A percentile compares a stretch with the other conserved stretches of the same genome.
Evolutionary conservation across 2,888 invertebrate species (phyloP).

Genomic region (Caenorhabditis sp.): DNA sequence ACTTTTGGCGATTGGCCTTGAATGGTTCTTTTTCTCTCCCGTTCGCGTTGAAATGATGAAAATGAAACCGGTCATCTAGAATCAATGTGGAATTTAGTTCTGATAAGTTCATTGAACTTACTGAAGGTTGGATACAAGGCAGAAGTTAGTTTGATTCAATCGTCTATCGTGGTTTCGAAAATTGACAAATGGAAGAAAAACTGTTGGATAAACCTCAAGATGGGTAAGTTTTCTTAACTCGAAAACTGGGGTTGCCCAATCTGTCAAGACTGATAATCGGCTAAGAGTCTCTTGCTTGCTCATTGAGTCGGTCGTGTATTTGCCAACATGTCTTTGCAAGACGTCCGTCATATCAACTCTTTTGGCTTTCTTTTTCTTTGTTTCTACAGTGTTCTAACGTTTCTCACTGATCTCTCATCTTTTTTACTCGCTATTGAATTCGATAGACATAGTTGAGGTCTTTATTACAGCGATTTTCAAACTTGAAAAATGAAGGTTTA

Average conservation of each 20-base stretch:
- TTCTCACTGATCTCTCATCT: background rate
- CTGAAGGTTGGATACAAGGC: slow-evolving; percentile 2
- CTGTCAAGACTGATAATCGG: slow-evolving; percentile 39
- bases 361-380: slow-evolving; percentile 9
- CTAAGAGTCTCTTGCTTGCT: slow-evolving; percentile 54
- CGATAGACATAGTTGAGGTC: too few relatives aligned
- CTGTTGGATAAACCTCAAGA: background rate
- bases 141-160: slow-evolving; percentile 12
- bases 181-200: slow-evolving; percentile 12
- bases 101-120: slow-evolving; percentile 38
- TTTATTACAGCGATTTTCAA: too few relatives aligned
- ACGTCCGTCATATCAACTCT: slow-evolving; percentile 39
- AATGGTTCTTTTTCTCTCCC: slow-evolving; percentile 19
- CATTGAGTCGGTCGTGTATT: slow-evolving; percentile 61
- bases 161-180: background rate
- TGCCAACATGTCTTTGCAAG: slow-evolving; percentile 60
- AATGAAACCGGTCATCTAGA: slow-evolving; percentile 25
- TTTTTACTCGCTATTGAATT: background rate
- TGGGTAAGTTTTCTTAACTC: slow-evolving; percentile 22
- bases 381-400: slow-evolving; percentile 1
- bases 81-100: slow-evolving; percentile 33
- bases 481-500: too few relatives aligned
- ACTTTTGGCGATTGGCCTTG: slow-evolving; percentile 34
- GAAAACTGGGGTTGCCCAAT: background rate
- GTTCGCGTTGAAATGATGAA: background rate